A percentile compares a stretch with the other conserved stretches of the same genome.
Evolutionary conservation across 2,797 vertebrate genomes (phyloP).

Genomic region (Pangasius larnaudii): DNA sequence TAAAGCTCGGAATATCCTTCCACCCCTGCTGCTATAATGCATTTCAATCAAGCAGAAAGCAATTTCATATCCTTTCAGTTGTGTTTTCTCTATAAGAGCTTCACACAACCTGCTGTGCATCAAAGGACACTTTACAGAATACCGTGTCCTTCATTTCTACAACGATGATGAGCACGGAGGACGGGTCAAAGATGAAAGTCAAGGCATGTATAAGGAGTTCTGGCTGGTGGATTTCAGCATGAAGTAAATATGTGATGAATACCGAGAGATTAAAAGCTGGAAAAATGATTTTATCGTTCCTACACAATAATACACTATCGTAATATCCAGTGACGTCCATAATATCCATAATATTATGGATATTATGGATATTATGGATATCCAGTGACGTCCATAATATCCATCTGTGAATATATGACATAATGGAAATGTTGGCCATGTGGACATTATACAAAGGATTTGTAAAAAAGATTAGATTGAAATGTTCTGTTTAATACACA

Average conservation of each 20-base stretch:
- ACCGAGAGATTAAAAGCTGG: neutral
- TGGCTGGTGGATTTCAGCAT: neutral
- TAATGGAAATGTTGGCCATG: too few species aligned
- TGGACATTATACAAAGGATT: too few species aligned
- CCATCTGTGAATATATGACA: too few species aligned
- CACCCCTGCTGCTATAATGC: slow-evolving; percentile 21
- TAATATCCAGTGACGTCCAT: neutral
- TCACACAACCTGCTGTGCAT: slow-evolving; percentile 5
- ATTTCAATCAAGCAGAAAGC: slow-evolving; percentile 17
- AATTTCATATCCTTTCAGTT: slow-evolving; percentile 28
- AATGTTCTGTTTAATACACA: too few species aligned
- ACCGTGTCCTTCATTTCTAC: neutral
- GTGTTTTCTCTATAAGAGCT: slow-evolving; percentile 2
- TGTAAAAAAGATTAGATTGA: too few species aligned
- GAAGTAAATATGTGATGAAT: neutral
- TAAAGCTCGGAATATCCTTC: slow-evolving; percentile 12
- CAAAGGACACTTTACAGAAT: neutral
- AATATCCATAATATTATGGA: too few species aligned
- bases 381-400: too few species aligned
- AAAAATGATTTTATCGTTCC: neutral
- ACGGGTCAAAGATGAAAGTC: neutral
- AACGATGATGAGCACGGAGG: neutral
- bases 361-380: too few species aligned
- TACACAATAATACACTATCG: neutral
- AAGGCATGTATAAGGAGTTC: neutral